Conservation (phyloP, 2,797 vertebrate species). For the Peromyscus nudipes region DNA sequence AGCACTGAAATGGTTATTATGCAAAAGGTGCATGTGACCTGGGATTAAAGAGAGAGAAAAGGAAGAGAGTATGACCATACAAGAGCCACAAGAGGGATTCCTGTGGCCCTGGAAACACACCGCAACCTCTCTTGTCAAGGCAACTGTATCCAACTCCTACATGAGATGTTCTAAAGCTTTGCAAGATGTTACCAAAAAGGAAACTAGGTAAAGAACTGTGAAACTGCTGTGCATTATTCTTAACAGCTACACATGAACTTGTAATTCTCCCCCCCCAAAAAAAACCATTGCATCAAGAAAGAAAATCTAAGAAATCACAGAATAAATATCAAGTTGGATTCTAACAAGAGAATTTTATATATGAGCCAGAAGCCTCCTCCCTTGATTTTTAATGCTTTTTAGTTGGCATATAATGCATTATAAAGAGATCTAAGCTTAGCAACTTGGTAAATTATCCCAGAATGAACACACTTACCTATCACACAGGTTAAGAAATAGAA, state of each 20-base stretch:
- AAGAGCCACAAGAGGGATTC: background rate
- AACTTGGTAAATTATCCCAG: background rate
- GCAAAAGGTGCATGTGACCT: background rate
- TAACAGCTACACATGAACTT: background rate
- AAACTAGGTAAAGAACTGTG: background rate
- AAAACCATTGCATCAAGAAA: background rate
- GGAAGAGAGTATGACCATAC: background rate
- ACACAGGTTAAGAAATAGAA: background rate
- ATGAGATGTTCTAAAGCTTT: background rate
- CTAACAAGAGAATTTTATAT: background rate
- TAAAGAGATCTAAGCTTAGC: background rate
- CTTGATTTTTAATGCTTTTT: background rate
- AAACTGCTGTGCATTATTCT: background rate
- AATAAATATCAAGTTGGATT: slow-evolving; percentile 26
- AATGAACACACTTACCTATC: background rate
- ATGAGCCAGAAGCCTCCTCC: background rate
- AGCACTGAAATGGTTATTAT: background rate
- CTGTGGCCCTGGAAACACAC: background rate
- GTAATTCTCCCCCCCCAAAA: background rate
- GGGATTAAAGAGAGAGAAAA: background rate
- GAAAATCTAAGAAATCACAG: background rate
- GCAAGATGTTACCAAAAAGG: background rate
- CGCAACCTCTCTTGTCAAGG: background rate
- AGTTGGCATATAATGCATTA: background rate
- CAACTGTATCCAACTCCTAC: background rate